A percentile compares a stretch with the other conserved stretches of the same genome.
Conservation (phyloP, 2,888 invertebrate species). For the Drosophila kokeensis region DNA sequence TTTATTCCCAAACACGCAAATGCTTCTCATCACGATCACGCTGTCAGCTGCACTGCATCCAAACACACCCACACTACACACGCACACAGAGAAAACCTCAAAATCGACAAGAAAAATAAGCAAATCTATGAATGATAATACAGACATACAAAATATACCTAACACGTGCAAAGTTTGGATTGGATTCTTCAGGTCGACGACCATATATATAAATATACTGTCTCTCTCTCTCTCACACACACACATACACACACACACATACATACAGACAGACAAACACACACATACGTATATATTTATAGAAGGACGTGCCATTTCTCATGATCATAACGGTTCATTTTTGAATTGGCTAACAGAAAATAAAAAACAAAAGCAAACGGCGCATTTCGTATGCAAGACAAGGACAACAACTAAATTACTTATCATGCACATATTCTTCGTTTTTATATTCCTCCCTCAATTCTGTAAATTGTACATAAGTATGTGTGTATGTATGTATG, state of each 20-base stretch:
- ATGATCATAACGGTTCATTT: conserved; percentile 12
- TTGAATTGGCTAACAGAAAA: conserved; percentile 23
- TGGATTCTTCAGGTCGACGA: conserved; percentile 22
- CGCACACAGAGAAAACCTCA: conserved; percentile 1
- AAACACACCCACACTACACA: neutral
- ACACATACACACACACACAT: neutral
- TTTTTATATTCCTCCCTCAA: conserved; percentile 22
- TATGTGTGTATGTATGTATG: neutral
- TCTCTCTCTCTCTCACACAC: neutral
- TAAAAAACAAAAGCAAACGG: conserved; percentile 4
- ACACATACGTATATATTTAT: conserved; percentile 1
- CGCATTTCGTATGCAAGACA: conserved; percentile 32
- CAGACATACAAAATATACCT: conserved; percentile 9
- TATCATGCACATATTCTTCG: conserved; percentile 32
- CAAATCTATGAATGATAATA: neutral
- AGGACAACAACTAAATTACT: conserved; percentile 21
- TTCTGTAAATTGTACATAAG: conserved; percentile 2
- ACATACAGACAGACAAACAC: conserved; percentile 5
- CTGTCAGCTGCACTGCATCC: conserved; percentile 14
- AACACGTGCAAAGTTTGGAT: conserved; percentile 20
- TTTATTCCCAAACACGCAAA: conserved; percentile 4
- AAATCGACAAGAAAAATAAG: conserved; percentile 5
- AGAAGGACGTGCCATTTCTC: conserved; percentile 9
- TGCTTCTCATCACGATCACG: conserved; percentile 16
- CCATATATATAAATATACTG: conserved; percentile 26